Conservation (phyloP, 1,140 invertebrate species). For the Conus ventricosus region DNA sequence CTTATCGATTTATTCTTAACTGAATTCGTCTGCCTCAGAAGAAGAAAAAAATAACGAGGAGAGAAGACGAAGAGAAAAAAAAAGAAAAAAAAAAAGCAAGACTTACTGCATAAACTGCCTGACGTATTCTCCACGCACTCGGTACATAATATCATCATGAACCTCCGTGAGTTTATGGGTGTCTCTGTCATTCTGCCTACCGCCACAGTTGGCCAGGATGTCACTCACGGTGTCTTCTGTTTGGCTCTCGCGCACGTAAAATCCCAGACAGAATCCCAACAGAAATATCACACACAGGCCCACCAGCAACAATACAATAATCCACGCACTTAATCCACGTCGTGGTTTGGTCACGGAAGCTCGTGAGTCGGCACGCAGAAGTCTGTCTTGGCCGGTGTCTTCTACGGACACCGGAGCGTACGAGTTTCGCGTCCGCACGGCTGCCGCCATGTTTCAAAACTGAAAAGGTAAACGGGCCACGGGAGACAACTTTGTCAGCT, state of each 20-base stretch:
- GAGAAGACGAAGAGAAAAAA: not conserved
- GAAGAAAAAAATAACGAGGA: not conserved
- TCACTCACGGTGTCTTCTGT: conserved; percentile 5
- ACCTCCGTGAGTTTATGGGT: not conserved
- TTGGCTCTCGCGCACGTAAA: conserved; percentile 30
- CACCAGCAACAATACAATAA: not conserved
- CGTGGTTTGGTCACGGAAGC: conserved; percentile 14
- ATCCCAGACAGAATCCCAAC: conserved; percentile 23
- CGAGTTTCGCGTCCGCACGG: conserved; percentile 1
- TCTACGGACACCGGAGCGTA: conserved; percentile 13
- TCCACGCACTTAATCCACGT: conserved; percentile 17
- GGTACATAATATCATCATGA: conserved; percentile 24
- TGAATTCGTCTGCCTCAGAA: not conserved
- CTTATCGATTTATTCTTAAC: not conserved
- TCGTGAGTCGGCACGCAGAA: not conserved
- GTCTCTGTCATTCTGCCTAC: not conserved
- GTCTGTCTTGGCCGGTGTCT: conserved; percentile 20
- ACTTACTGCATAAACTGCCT: conserved; percentile 23
- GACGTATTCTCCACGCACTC: conserved; percentile 4
- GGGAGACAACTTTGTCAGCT: not conserved
- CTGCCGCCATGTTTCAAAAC: conserved; percentile 30
- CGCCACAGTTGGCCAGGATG: not conserved
- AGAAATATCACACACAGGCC: conserved; percentile 25
- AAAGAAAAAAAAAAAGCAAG: not conserved
- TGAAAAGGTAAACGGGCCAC: not conserved